Conservation (phyloP, 1,140 invertebrate genomes). For the Drosophila auraria region DNA sequence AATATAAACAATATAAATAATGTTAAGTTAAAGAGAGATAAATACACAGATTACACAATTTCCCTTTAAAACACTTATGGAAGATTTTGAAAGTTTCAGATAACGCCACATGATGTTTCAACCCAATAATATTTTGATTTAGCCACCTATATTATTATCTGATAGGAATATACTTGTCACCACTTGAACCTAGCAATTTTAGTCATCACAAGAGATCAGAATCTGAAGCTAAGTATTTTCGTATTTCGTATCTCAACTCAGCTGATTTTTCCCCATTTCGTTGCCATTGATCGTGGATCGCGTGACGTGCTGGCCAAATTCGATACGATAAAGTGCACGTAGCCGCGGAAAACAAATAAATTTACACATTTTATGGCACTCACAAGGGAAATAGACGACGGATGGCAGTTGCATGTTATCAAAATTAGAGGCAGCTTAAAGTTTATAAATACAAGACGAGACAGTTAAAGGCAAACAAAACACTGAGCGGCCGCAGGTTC, state of each 20-base stretch:
- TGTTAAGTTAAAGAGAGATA: no score
- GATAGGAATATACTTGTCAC: neutral
- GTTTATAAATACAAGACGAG: conserved; percentile 36
- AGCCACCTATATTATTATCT: neutral
- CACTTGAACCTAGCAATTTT: neutral
- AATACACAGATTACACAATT: no score
- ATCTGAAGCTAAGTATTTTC: conserved; percentile 12
- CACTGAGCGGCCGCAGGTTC: conserved; percentile 17
- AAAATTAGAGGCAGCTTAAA: conserved; percentile 50
- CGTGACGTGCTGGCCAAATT: conserved; percentile 57
- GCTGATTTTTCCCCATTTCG: conserved; percentile 7
- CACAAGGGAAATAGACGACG: conserved; percentile 21
- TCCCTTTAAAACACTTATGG: no score
- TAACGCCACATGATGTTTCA: neutral
- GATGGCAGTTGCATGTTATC: conserved; percentile 49
- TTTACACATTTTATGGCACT: conserved; percentile 74
- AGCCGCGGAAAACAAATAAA: conserved; percentile 55
- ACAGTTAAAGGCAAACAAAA: conserved; percentile 28
- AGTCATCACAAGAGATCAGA: neutral
- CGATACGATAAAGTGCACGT: conserved; percentile 41
- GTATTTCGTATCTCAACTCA: conserved; percentile 8
- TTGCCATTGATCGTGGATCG: conserved; percentile 41
- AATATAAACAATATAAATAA: no score
- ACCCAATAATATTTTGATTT: neutral
- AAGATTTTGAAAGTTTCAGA: no score